A percentile compares a stretch with the other conserved stretches of the same genome.
Evolutionary conservation across 2,888 invertebrate genomes (phyloP).

Genomic region (Drosophila trichaetosa): DNA sequence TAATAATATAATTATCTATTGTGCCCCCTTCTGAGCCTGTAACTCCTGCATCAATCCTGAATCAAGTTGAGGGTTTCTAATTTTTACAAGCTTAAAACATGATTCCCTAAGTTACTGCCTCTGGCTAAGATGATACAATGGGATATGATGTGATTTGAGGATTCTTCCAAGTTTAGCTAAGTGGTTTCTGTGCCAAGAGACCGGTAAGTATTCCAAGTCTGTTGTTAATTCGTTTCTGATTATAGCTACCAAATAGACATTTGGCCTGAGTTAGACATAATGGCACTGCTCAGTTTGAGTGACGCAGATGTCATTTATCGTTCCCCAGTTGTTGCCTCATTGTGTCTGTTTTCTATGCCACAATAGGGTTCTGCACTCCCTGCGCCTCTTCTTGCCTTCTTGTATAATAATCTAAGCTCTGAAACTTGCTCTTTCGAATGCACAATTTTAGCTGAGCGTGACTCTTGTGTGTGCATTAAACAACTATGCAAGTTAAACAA

Average conservation of each 20-base stretch:
- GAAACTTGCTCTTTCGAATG: neutral
- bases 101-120: neutral
- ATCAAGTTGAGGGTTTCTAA: too few species aligned
- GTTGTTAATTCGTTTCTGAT: neutral
- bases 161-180: neutral
- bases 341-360: neutral
- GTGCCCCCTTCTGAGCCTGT: neutral
- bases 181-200: neutral
- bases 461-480: neutral
- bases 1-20: neutral
- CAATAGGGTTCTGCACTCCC: neutral
- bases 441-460: neutral
- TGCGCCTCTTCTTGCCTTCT: neutral
- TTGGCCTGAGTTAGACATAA: neutral
- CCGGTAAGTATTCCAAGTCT: neutral
- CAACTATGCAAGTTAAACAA: neutral
- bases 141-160: neutral
- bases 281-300: neutral
- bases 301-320: neutral
- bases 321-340: neutral
- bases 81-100: neutral
- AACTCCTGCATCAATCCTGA: neutral
- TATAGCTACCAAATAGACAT: neutral
- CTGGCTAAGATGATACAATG: neutral
- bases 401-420: neutral